Conservation (phyloP, 1,140 invertebrate genomes). For the Drosophila triauraria region DNA sequence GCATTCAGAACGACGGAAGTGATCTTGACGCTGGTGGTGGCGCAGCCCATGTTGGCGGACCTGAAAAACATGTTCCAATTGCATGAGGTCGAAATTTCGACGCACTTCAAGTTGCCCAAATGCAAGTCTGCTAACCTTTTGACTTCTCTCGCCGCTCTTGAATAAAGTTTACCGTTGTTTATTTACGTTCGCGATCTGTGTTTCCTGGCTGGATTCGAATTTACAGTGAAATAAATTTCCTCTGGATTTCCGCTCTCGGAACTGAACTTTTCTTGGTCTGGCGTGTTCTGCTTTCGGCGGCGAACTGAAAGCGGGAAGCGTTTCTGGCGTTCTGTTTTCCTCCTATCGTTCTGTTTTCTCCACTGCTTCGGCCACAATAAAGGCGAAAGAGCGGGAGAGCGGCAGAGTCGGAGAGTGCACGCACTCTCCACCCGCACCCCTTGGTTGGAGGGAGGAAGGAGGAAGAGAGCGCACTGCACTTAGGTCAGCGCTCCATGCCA, state of each 20-base stretch:
- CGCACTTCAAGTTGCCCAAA: conserved; percentile 9
- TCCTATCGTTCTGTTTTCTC: conserved; percentile 12
- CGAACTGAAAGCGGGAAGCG: conserved; percentile 72
- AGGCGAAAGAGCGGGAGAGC: conserved; percentile 17
- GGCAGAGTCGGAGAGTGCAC: conserved; percentile 25
- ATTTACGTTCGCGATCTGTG: conserved; percentile 32
- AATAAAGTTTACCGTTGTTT: conserved; percentile 18
- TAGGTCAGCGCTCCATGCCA: conserved; percentile 32
- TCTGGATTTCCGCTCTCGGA: conserved; percentile 34
- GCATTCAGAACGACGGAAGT: conserved; percentile 68
- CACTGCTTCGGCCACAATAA: conserved; percentile 13
- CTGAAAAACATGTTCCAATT: conserved; percentile 28
- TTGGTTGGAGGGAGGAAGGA: neutral
- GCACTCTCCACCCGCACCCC: conserved; percentile 36
- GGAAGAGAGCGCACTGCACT: conserved; percentile 34
- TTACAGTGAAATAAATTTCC: conserved; percentile 50
- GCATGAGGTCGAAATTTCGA: conserved; percentile 15
- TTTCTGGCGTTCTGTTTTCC: conserved; percentile 52
- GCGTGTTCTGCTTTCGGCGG: conserved; percentile 65
- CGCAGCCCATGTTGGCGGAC: conserved; percentile 71
- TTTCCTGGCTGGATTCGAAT: conserved; percentile 33
- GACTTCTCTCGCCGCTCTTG: conserved; percentile 46
- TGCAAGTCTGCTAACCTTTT: conserved; percentile 69
- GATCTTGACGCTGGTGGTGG: conserved; percentile 76
- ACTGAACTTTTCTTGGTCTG: conserved; percentile 49